Base-by-base conservation (phyloP, 2,797 vertebrate genomes). In the Setipinna tenuifilis region DNA sequence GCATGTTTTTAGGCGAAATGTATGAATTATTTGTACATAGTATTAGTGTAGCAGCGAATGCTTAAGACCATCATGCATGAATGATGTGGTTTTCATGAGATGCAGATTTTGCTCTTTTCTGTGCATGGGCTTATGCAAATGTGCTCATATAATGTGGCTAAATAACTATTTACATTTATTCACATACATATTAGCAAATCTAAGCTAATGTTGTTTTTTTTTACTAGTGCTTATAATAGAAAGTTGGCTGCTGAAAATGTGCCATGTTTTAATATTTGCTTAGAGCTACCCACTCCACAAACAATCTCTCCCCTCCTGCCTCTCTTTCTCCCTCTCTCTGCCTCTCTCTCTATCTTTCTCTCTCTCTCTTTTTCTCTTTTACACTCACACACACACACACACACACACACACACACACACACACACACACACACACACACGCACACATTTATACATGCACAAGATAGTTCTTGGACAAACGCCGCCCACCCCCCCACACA, bases 331-430 rank as follows among this genome's bases (percentile, higher is more conserved):
- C 14, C 62, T 35, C 28, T 5, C 28, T 41, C 71, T 78, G 31
- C 19, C 71, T 41, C 35, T 41, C 35, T 19, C 35, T 19, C 6
- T 19, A 16, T 21, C 16, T 44, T 3, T 65, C 61, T 1, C n/a
- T 23, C n/a, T 10, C 6, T 65, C 6, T 65, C n/a, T 65, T 3
- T 25, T 6, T 11, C n/a, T 10, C n/a, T n/a, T n/a, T n/a, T 10
- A 48, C 46, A 48, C 46, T 4, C 68, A 41, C 68, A 41, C 57
- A 58, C 57, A 58, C 68, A 41, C 68, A 75, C 28, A 75, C 68
- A 41, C 68, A 75, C 68, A 75, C 68, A 62, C 62, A 68, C 23
- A 68, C 62, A 68, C 62, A 28, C 25, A 28, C 62, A 25, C 62
- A 28, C 62, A 68, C n/a, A 68, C 62, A 68, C 62, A 68, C 11